Conservation (phyloP, 2,888 invertebrate species). For the Harpalus rufipes region DNA sequence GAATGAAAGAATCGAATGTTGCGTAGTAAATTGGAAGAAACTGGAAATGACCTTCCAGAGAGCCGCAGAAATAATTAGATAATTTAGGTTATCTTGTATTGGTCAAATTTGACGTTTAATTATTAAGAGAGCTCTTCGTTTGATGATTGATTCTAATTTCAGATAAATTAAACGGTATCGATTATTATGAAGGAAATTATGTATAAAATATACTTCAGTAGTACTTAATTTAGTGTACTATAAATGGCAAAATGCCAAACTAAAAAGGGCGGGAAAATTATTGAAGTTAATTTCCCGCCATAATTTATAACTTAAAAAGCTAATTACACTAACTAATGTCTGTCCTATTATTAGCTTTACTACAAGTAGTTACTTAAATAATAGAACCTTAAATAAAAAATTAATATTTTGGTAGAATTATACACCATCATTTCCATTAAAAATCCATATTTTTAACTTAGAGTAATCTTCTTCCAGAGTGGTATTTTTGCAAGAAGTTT, state of each 20-base stretch:
- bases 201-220: no score
- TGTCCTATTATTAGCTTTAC: no score
- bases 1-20: background rate
- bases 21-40: background rate
- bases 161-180: background rate
- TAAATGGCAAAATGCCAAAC: no score
- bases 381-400: no score
- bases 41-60: background rate
- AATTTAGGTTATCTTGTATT: background rate
- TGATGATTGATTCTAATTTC: background rate
- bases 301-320: no score
- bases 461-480: constrained; percentile 6
- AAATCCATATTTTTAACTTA: background rate
- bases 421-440: background rate
- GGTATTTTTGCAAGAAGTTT: constrained; percentile 40
- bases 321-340: no score
- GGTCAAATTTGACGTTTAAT: background rate
- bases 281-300: no score
- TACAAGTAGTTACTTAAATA: no score
- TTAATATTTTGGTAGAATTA: background rate
- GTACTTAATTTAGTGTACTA: no score
- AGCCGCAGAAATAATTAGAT: background rate
- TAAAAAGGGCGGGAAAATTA: no score
- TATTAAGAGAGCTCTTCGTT: background rate
- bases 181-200: no score